Base-by-base conservation (phyloP, 2,113 vertebrate genomes). In the Tretioscincus oriximinensis region DNA sequence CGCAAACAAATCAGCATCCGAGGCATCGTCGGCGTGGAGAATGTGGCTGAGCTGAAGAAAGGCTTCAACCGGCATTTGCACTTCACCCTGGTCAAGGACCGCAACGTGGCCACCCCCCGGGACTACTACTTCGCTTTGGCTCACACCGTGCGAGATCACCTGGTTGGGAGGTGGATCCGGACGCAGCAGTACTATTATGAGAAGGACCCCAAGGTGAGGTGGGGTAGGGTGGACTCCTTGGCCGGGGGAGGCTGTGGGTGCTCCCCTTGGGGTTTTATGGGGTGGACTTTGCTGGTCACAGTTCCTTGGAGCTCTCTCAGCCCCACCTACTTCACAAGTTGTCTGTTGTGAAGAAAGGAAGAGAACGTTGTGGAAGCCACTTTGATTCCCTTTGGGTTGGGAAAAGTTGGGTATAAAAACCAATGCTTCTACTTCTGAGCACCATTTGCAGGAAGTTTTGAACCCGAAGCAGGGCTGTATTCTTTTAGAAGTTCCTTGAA, bases 181-280 rank as follows among this genome's bases (percentile, higher is more conserved):
- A 99, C 98, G 0, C 97, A 98, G 93, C 98, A 99, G 95, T 93
- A 97, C 82, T 99, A 98, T 93, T 98, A 98, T 76, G 97, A 98
- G 73, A 92, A 92, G 73, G 95, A 97, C 90, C 97, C 97, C 49
- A 99, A 99, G 97, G 98, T 99, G 88, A 77, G 86, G 54, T 18
- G 54, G 54, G 54, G 54, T 9, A 14, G 51, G 51, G 51, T 4
- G 51, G 35, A 8, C 4, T 0, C 5, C 24, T n/a, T 26, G 7
- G 0, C 0, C 0, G 4, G 58, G 11, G 2, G n/a, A 11, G 54
- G 29, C 54, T 8, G 41, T 24, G 31, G 35, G 65, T 16, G 31
- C 22, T 29, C 26, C 9, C 16, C 9, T 20, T 35, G 24, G 49
- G 63, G 24, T 65, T 24, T 9, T 7, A 4, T 60, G 12, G 58